These are phyloP conservation scores for Neosalanx taihuensis DNA, from an alignment of 2,797 vertebrate species.

Conservation along the genomic window DNA sequence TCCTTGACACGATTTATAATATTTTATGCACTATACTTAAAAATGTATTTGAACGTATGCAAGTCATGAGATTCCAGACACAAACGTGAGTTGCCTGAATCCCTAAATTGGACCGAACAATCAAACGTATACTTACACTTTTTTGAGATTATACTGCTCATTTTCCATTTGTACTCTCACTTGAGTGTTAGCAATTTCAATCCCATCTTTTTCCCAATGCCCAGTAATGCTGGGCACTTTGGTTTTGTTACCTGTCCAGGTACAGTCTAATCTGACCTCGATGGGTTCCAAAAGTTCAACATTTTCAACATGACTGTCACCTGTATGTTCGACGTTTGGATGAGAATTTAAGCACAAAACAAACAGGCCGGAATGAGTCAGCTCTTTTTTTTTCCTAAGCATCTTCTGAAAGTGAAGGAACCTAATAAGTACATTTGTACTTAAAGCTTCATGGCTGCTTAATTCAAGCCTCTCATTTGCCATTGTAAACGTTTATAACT, in stretches of 20 bases:
- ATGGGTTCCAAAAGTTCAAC: constrained; percentile 54
- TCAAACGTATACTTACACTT: constrained; percentile 50
- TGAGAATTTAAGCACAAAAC: constrained; percentile 20
- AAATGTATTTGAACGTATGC: background rate
- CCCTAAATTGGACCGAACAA: background rate
- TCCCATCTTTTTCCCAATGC: constrained; percentile 74
- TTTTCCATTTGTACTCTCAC: constrained; percentile 41
- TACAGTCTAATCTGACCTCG: constrained; percentile 72
- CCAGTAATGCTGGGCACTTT: constrained; percentile 58
- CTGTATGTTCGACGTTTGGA: constrained; percentile 38
- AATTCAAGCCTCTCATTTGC: background rate
- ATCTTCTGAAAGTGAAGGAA: background rate
- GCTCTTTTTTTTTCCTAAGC: background rate
- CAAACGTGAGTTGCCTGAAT: background rate
- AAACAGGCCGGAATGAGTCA: background rate
- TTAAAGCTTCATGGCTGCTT: background rate
- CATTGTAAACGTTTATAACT: background rate
- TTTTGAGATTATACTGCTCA: constrained; percentile 56
- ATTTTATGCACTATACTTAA: too few relatives aligned
- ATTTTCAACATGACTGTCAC: constrained; percentile 50
- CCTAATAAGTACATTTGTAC: background rate
- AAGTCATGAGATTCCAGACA: background rate
- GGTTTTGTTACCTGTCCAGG: constrained; percentile 50
- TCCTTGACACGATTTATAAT: background rate
- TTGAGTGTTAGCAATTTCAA: constrained; percentile 56